Conservation (phyloP, 2,113 vertebrate genomes). For the Tetrax tetrax region DNA sequence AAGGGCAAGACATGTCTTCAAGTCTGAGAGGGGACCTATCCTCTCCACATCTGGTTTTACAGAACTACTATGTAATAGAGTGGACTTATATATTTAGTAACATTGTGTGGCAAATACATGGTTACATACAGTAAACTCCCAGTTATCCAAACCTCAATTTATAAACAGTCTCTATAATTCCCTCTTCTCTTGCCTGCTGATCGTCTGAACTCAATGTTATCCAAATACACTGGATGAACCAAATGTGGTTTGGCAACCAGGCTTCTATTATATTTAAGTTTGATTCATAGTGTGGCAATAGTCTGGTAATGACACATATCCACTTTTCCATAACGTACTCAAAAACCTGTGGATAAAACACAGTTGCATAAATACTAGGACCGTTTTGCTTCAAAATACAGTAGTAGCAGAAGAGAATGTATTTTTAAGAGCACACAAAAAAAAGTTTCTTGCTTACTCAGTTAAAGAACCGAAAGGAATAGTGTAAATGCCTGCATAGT, state of each 20-base stretch:
- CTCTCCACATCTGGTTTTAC: not conserved
- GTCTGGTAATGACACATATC: not conserved
- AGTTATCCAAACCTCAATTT: slow-evolving; percentile 2
- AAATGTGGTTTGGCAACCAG: slow-evolving; percentile 25
- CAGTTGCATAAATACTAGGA: not conserved
- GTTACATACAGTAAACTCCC: not conserved
- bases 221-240: not conserved
- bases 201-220: not conserved
- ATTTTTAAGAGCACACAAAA: not conserved
- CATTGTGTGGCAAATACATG: not conserved
- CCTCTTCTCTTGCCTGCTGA: not conserved
- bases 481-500: not conserved
- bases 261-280: not conserved
- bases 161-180: slow-evolving; percentile 13
- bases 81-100: not conserved
- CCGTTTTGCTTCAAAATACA: slow-evolving; percentile 14
- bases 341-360: not conserved
- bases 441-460: not conserved
- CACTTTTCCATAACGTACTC: not conserved
- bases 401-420: not conserved
- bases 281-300: slow-evolving; percentile 16
- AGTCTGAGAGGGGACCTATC: not conserved
- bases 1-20: fast-evolving
- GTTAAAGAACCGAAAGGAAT: not conserved
- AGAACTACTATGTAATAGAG: not conserved